Evolutionary conservation across 2,888 invertebrate genomes (phyloP).

Genomic region (Balanococcus diminutus): DNA sequence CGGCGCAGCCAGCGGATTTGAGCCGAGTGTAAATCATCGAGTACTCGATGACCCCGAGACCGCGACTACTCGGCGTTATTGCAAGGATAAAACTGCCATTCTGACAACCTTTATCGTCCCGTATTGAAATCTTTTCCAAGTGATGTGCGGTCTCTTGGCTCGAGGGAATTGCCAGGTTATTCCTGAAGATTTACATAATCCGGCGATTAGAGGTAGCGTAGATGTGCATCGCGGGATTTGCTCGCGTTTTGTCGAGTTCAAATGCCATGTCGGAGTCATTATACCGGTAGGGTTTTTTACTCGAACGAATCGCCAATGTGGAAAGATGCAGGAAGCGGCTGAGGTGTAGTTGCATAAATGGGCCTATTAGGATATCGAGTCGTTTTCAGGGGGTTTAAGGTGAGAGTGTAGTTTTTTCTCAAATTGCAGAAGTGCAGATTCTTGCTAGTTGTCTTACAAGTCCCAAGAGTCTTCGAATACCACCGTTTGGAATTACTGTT

Average conservation of each 20-base stretch:
- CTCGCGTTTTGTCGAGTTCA: background rate
- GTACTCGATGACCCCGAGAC: background rate
- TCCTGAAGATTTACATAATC: background rate
- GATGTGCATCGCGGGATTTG: background rate
- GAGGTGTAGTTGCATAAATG: background rate
- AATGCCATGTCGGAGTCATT: background rate
- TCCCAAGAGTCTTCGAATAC: too few relatives aligned
- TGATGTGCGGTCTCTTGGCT: background rate
- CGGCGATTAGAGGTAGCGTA: background rate
- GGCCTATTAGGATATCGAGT: background rate
- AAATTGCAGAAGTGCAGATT: too few relatives aligned
- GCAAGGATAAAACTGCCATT: background rate
- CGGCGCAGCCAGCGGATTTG: background rate
- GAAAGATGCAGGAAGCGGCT: background rate
- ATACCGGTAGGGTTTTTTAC: background rate
- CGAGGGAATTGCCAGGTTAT: background rate
- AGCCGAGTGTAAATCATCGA: background rate
- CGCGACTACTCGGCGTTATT: background rate
- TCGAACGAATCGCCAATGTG: background rate
- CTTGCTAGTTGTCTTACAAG: too few relatives aligned
- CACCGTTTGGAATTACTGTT: too few relatives aligned
- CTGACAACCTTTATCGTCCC: background rate
- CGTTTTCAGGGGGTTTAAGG: background rate
- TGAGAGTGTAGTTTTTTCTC: too few relatives aligned
- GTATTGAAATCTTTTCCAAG: constrained; percentile 9